A percentile compares a stretch with the other conserved stretches of the same genome.
Evolutionary conservation across 2,113 vertebrate genomes (phyloP).

Genomic region (Mirza zaza): DNA sequence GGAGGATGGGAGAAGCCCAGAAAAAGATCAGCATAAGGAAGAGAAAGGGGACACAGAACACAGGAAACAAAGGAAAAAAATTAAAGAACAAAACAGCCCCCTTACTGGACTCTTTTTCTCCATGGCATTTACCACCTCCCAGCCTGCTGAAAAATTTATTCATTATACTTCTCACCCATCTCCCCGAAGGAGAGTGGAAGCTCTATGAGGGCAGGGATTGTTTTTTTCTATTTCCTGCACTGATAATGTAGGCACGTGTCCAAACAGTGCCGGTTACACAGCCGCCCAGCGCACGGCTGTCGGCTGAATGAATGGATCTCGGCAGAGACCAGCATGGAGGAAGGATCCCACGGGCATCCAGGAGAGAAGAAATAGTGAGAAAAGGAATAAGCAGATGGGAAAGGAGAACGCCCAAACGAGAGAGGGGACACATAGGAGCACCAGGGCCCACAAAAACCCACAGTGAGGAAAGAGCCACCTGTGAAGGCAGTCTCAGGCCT

Average conservation of each 20-base stretch:
- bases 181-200: neutral
- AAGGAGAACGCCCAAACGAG: neutral
- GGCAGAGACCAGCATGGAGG: too few relatives aligned
- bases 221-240: neutral
- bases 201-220: neutral
- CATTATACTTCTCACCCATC: too few relatives aligned
- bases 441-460: too few relatives aligned
- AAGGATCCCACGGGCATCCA: neutral
- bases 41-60: neutral
- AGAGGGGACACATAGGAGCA: too few relatives aligned
- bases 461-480: neutral
- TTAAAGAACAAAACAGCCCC: neutral
- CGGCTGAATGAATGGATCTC: neutral
- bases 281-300: fast-evolving
- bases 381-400: neutral
- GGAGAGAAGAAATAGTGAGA: neutral
- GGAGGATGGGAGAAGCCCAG: neutral
- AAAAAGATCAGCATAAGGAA: neutral
- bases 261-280: neutral
- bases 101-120: neutral
- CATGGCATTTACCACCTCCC: neutral
- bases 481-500: neutral
- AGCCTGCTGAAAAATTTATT: neutral
- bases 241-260: neutral
- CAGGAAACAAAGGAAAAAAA: fast-evolving